phyloP scores from a whole-genome alignment of 2,888 invertebrate genomes.

The Chrysotoxum bicinctum region DNA sequence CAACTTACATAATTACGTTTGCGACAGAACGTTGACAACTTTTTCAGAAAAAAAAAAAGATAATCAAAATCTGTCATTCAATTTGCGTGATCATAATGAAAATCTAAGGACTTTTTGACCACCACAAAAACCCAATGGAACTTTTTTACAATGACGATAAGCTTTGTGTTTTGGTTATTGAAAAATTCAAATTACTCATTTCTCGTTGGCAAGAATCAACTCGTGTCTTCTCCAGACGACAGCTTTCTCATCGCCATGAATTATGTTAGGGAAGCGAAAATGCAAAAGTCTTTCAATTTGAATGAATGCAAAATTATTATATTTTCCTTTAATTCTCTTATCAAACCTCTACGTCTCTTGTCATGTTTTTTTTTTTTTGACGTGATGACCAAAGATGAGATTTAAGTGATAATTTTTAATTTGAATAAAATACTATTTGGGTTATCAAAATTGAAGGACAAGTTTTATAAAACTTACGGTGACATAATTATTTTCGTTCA shows the following conservation, averaged over 20 bases:
- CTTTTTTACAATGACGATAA: constrained; percentile 2
- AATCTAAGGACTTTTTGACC: constrained; percentile 37
- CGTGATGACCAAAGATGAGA: neutral
- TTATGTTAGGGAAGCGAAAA: neutral
- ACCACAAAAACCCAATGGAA: constrained; percentile 35
- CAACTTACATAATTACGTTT: neutral
- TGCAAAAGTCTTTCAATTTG: constrained; percentile 15
- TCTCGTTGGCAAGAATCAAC: constrained; percentile 36
- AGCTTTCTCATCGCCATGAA: constrained; percentile 35
- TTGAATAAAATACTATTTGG: no score
- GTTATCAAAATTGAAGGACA: no score
- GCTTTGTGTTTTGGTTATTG: constrained; percentile 28
- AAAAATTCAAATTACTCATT: constrained; percentile 57
- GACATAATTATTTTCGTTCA: no score
- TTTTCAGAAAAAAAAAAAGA: neutral
- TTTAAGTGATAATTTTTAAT: neutral
- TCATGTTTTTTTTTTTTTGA: neutral
- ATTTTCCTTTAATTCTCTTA: neutral
- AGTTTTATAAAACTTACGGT: no score
- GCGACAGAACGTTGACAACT: neutral
- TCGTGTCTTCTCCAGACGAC: constrained; percentile 24
- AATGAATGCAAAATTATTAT: neutral
- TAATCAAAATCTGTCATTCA: constrained; percentile 19
- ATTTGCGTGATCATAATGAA: constrained; percentile 33
- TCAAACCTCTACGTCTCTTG: neutral